phyloP scores from a whole-genome alignment of 2,888 invertebrate species.

The Laothoe populi region DNA sequence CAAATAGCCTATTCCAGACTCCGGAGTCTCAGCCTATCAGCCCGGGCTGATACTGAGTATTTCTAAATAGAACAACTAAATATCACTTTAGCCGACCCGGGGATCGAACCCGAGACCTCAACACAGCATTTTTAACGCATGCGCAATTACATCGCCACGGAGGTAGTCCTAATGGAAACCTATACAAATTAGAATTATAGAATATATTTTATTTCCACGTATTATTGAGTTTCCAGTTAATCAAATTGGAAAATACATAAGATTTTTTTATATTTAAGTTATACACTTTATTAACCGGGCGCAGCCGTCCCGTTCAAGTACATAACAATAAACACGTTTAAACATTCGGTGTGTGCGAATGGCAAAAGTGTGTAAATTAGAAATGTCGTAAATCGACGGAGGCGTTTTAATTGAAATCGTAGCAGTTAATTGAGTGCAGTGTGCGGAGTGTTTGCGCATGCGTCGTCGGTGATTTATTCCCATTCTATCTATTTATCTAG shows the following conservation, averaged over 20 bases:
- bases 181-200: too few species aligned
- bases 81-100: too few species aligned
- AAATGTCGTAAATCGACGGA: constrained; percentile 70
- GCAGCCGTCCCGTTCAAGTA: background rate
- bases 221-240: background rate
- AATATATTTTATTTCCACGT: too few species aligned
- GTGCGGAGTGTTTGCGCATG: constrained; percentile 63
- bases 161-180: too few species aligned
- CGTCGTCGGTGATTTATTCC: constrained; percentile 68
- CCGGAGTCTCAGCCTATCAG: too few species aligned
- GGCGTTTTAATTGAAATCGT: constrained; percentile 83
- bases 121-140: too few species aligned
- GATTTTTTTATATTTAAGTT: background rate
- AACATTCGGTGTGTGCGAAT: constrained; percentile 47
- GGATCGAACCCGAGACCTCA: too few species aligned
- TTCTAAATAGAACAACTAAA: too few species aligned
- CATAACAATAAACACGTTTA: constrained; percentile 10
- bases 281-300: background rate
- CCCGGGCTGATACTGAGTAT: too few species aligned
- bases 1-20: too few species aligned
- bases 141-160: too few species aligned
- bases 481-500: constrained; percentile 66
- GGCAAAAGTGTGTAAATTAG: constrained; percentile 74
- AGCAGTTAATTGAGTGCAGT: constrained; percentile 74
- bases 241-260: background rate